Base-by-base conservation (phyloP, 35 echinoderm and acorn worm genomes). In the Patiria miniata region DNA sequence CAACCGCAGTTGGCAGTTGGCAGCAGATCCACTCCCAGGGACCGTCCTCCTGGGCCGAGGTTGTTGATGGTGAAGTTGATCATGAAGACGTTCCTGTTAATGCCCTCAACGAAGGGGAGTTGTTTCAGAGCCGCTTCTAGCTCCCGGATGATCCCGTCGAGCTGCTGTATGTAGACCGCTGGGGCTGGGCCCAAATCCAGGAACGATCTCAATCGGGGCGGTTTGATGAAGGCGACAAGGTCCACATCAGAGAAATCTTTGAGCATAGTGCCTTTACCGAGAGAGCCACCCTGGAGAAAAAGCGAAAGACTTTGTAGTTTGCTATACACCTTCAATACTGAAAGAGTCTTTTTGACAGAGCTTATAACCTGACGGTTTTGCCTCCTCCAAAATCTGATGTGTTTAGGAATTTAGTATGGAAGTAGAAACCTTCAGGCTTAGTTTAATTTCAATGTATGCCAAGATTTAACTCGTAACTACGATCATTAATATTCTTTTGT, bases 261-360 rank as follows among this genome's bases (percentile, higher is more conserved):
- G 7, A 82, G 14, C 80, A 82, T 52, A 29, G 80, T 82, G 80
- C 80, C 80, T 52, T 82, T 82, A 28, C 80, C 80, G 0, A 82
- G 80, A 5, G 80, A 82, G 51, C 80, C 80, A 82, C 80, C 80
- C 80, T 82, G 8, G 18, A 29, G 32, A 39, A 47, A n/a, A n/a
- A n/a, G n/a, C n/a, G n/a, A n/a, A n/a, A n/a, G n/a, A n/a, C n/a
- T n/a, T n/a, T n/a, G n/a, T n/a, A n/a, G n/a, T n/a, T n/a, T n/a
- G n/a, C n/a, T n/a, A n/a, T n/a, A n/a, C n/a, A n/a, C n/a, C n/a
- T n/a, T n/a, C n/a, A n/a, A n/a, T n/a, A n/a, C n/a, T n/a, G n/a
- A n/a, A n/a, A n/a, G n/a, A n/a, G n/a, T n/a, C n/a, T n/a, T n/a
- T n/a, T n/a, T n/a, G n/a, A n/a, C n/a, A n/a, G n/a, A n/a, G n/a